Evolutionary conservation across 2,888 invertebrate genomes (phyloP).

Genomic region (Apodemia duryi): DNA sequence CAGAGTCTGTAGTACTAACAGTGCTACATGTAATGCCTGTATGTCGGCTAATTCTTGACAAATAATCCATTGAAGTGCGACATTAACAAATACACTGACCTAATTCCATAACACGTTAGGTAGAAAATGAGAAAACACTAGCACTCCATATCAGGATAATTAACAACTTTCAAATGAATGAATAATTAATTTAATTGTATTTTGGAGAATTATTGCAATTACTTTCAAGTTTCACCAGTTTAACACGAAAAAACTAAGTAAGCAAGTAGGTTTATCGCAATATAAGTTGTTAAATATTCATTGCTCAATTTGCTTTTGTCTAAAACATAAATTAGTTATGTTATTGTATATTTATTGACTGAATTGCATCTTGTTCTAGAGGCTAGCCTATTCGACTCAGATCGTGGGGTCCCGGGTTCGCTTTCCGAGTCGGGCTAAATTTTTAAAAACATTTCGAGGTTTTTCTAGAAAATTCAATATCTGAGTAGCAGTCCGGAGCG

Average conservation of each 20-base stretch:
- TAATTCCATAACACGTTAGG: not conserved
- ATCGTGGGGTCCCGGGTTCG: too few relatives aligned
- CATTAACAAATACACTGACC: not conserved
- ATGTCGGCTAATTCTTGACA: not conserved
- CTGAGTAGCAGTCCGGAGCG: too few relatives aligned
- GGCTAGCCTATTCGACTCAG: too few relatives aligned
- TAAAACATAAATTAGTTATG: too few relatives aligned
- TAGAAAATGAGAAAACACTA: slow-evolving; percentile 1
- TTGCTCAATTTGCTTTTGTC: too few relatives aligned
- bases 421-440: too few relatives aligned
- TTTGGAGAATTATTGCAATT: not conserved
- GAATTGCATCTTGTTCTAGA: too few relatives aligned
- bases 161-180: slow-evolving; percentile 1
- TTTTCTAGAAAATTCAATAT: too few relatives aligned
- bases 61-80: not conserved
- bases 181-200: slow-evolving; percentile 4
- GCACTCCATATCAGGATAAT: slow-evolving; percentile 3
- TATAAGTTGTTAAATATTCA: too few relatives aligned
- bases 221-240: not conserved
- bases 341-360: too few relatives aligned
- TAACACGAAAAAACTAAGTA: not conserved
- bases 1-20: too few relatives aligned
- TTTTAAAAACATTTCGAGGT: too few relatives aligned
- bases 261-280: not conserved
- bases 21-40: not conserved